Evolutionary conservation across 1,140 invertebrate genomes (phyloP), one percentile per base, ranked within the genome.

Genomic region (Heliconius himera): DNA sequence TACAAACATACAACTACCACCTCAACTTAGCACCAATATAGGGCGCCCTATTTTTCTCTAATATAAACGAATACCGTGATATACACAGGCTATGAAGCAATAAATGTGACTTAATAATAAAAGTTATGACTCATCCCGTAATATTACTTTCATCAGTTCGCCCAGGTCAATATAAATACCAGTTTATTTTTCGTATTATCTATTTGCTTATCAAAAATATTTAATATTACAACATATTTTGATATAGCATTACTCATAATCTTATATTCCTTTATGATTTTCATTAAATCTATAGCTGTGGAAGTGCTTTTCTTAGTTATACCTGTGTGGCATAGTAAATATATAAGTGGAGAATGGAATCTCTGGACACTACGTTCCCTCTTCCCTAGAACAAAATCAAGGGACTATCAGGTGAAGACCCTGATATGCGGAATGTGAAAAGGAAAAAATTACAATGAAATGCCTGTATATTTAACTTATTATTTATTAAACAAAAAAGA

Each of bases 91-190:
- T 36, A 76, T 33, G 60, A 29, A 54, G 66, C 70, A 71, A 77
- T 77, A 77, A 72, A 73, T 29, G 73, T 46, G 71, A 41, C 75
- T 76, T 77, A 77, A 77, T 72, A 73, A 54, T 72, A 73, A 77
- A 46, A 72, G 49, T 72, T 72, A 77, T 73, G 76, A 54, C 70
- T 72, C 70, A 72, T 70, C 46, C 76, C 76, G 70, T 73, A 72
- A 77, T 72, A 77, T 70, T 77, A 51, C 49, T 77, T 77, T 73
- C 70, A 70, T 77, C 29, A 56, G 46, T 51, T 56, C 54, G 9
- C 66, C 49, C n/a, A 73, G 72, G 41, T 73, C 41, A 46, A 73
- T 36, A 60, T 66, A 66, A 20, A 11, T 29, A 66, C 60, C 26
- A 66, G 60, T 22, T 9, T 66, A 66, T 66, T 66, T 66, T 66